Evolutionary conservation across 2,888 invertebrate species (phyloP).

Genomic region (Trachelus troglodyta): DNA sequence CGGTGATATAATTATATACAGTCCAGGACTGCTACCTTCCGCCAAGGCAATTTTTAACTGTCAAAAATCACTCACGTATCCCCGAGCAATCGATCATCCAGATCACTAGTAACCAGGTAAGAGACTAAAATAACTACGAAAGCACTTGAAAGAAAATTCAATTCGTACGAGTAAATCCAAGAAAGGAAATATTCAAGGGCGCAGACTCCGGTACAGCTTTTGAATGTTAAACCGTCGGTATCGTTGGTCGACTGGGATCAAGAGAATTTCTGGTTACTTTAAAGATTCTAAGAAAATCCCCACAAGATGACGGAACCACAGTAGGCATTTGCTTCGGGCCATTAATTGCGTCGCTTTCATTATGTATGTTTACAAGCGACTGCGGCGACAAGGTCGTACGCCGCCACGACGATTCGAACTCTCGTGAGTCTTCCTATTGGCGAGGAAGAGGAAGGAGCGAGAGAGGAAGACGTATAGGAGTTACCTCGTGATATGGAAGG

Average conservation of each 20-base stretch:
- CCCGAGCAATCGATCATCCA: neutral
- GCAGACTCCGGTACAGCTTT: neutral
- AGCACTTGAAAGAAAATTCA: neutral
- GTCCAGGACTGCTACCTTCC: neutral
- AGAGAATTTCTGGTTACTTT: neutral
- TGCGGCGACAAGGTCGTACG: constrained; percentile 8
- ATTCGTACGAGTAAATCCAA: neutral
- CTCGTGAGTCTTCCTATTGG: neutral
- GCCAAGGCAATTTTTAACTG: neutral
- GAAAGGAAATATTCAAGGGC: neutral
- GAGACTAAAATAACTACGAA: neutral
- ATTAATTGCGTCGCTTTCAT: neutral
- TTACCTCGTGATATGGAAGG: constrained; percentile 1
- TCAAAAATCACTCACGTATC: neutral
- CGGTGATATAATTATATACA: neutral
- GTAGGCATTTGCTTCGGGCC: neutral
- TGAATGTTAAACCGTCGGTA: neutral
- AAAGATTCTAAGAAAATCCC: neutral
- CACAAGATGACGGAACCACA: neutral
- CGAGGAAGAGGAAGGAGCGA: neutral
- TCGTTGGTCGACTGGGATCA: neutral
- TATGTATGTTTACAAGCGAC: constrained; percentile 9
- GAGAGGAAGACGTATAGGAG: constrained; percentile 13
- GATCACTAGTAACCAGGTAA: neutral
- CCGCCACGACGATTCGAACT: constrained; percentile 1